Evolutionary conservation across 2,797 vertebrate genomes (phyloP).

Genomic region (Mus caroli): DNA sequence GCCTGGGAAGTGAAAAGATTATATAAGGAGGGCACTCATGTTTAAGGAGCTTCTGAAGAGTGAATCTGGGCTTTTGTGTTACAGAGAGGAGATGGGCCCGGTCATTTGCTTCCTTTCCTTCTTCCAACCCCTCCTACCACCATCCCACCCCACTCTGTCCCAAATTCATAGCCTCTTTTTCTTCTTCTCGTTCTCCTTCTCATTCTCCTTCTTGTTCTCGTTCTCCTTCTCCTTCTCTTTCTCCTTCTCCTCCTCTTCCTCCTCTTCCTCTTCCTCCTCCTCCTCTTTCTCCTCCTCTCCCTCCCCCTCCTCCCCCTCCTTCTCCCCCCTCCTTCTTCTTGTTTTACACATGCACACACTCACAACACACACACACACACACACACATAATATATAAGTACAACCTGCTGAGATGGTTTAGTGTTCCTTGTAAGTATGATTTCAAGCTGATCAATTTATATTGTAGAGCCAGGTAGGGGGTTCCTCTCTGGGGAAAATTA

Average conservation of each 20-base stretch:
- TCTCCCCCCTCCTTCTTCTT: too few species aligned
- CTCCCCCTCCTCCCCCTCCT: too few species aligned
- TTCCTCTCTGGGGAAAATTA: neutral
- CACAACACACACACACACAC: neutral
- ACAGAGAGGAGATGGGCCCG: neutral
- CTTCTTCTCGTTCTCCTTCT: rapidly evolving
- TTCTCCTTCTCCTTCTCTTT: too few species aligned
- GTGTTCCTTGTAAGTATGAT: neutral
- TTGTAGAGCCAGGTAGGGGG: neutral
- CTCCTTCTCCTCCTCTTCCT: too few species aligned
- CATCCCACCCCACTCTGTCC: neutral
- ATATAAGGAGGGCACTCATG: rapidly evolving
- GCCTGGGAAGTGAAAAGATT: neutral
- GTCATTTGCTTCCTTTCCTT: neutral
- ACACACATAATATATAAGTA: neutral
- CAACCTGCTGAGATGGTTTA: neutral
- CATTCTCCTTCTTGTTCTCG: too few species aligned
- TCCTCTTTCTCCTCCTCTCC: too few species aligned
- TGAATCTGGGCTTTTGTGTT: neutral
- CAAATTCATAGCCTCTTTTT: neutral
- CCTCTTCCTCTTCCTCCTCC: too few species aligned
- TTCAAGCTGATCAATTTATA: neutral
- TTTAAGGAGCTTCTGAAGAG: neutral
- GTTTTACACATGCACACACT: neutral
- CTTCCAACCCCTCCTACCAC: neutral